Conservation (phyloP, 2,797 vertebrate species). For the Synanceia verrucosa region DNA sequence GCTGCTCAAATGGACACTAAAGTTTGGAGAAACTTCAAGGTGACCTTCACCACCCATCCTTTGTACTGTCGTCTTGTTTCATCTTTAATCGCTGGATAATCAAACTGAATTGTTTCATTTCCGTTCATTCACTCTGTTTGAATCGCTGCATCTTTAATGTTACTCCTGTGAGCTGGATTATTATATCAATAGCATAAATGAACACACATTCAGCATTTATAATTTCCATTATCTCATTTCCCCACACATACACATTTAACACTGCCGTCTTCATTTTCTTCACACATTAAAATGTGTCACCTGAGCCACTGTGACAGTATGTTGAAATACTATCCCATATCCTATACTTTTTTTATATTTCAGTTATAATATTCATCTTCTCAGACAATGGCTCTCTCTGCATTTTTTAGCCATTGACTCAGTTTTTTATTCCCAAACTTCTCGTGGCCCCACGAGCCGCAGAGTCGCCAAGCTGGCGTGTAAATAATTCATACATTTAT, state of each 20-base stretch:
- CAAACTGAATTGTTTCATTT: background rate
- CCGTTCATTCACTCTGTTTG: background rate
- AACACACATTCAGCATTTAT: background rate
- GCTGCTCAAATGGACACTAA: slow-evolving; percentile 12
- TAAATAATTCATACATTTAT: background rate
- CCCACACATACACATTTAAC: background rate
- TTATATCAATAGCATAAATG: background rate
- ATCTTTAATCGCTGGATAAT: background rate
- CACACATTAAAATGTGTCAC: slow-evolving; percentile 1
- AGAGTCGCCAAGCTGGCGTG: background rate
- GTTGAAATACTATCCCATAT: slow-evolving; percentile 9
- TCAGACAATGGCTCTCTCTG: slow-evolving; percentile 3
- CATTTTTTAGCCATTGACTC: background rate
- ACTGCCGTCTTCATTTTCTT: background rate
- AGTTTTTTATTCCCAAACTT: background rate
- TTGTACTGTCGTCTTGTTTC: too few species aligned
- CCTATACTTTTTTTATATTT: background rate
- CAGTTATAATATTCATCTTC: slow-evolving; percentile 13
- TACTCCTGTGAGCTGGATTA: background rate
- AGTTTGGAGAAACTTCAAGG: slow-evolving; percentile 32
- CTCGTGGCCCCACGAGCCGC: background rate
- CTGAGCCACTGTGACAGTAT: background rate
- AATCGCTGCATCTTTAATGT: slow-evolving; percentile 3
- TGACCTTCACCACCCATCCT: slow-evolving; percentile 35
- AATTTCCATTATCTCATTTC: slow-evolving; percentile 19